phyloP scores from a whole-genome alignment of 2,797 vertebrate species.

The Capromys pilorides region DNA sequence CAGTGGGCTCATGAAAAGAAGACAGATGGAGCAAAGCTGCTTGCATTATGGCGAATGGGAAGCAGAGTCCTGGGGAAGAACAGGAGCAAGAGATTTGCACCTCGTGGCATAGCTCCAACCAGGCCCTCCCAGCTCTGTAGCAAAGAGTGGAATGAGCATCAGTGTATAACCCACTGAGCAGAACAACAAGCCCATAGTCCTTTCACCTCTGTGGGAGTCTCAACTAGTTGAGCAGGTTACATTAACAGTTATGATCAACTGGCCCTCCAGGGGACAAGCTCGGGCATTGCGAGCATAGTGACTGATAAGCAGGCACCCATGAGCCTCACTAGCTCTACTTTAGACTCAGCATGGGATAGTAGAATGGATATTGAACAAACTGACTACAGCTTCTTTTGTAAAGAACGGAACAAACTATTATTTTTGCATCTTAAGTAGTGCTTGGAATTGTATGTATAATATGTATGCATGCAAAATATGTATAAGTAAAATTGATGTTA shows the following conservation, averaged over 20 bases:
- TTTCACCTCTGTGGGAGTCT: neutral
- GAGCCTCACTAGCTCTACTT: neutral
- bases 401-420: neutral
- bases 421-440: conserved; percentile 33
- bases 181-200: neutral
- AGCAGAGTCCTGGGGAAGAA: neutral
- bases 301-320: neutral
- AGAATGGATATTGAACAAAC: conserved; percentile 1
- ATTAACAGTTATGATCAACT: neutral
- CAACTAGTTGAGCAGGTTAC: neutral
- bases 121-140: neutral
- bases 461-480: neutral
- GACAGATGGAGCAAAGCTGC: neutral
- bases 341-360: neutral
- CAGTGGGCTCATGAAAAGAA: neutral
- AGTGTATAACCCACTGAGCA: too few relatives aligned
- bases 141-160: neutral
- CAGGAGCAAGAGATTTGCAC: neutral
- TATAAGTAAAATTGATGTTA: neutral
- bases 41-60: neutral
- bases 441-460: neutral
- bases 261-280: neutral
- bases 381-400: conserved; percentile 4
- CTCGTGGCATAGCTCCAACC: neutral
- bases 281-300: neutral